Conservation (phyloP, 2,888 invertebrate genomes). For the Drosophila paramelanica region DNA sequence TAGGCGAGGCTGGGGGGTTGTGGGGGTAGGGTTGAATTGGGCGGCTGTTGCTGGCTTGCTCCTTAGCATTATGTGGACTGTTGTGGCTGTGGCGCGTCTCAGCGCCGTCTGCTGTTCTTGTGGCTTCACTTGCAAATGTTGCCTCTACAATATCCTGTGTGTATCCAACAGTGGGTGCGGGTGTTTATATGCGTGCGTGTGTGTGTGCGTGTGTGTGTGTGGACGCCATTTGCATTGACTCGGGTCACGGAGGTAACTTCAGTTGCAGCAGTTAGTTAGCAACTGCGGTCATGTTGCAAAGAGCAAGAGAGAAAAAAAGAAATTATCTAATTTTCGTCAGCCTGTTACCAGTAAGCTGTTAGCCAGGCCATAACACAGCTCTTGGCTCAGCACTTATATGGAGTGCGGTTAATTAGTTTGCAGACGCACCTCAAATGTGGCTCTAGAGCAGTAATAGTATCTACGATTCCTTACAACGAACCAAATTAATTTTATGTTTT, state of each 20-base stretch:
- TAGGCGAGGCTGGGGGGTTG: too few relatives aligned
- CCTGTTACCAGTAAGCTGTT: not conserved
- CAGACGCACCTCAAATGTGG: not conserved
- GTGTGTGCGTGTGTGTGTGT: constrained; percentile 9
- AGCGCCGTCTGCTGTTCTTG: constrained; percentile 52
- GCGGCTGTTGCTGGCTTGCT: constrained; percentile 24
- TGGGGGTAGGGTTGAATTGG: not conserved
- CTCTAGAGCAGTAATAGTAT: not conserved
- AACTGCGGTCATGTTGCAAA: constrained; percentile 38
- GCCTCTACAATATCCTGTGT: constrained; percentile 37
- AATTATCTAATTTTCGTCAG: constrained; percentile 19
- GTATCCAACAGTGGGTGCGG: constrained; percentile 22
- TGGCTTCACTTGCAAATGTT: constrained; percentile 64
- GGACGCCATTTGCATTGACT: constrained; percentile 41
- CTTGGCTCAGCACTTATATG: not conserved
- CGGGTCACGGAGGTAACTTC: constrained; percentile 38
- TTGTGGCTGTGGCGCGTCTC: constrained; percentile 47
- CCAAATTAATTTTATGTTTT: too few relatives aligned
- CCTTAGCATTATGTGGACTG: constrained; percentile 64
- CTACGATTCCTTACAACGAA: not conserved
- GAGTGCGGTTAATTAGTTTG: not conserved
- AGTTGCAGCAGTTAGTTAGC: constrained; percentile 53
- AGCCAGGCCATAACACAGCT: not conserved
- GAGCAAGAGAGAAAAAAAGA: not conserved
- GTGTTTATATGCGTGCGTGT: constrained; percentile 3